phyloP scores from a whole-genome alignment of 2,888 invertebrate genomes.

The Creontiades dilutus region DNA sequence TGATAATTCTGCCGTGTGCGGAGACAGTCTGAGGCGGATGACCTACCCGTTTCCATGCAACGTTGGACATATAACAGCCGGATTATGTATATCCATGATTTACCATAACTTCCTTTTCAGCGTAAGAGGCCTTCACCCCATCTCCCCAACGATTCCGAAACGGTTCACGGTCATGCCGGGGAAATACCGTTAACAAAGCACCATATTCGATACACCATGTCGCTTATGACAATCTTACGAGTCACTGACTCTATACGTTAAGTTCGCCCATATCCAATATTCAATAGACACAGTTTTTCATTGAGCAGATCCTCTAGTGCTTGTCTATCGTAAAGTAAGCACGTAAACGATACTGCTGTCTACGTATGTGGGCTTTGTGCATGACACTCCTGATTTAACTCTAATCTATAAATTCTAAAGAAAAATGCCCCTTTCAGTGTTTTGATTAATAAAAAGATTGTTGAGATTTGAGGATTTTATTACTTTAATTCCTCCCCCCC shows the following conservation, averaged over 20 bases:
- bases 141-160: neutral
- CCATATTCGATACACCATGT: neutral
- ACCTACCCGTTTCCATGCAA: conserved; percentile 64
- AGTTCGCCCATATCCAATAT: too few species aligned
- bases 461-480: too few species aligned
- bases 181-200: neutral
- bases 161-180: conserved; percentile 25
- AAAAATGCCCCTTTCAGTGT: too few species aligned
- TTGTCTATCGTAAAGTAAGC: too few species aligned
- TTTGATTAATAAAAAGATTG: too few species aligned
- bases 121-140: neutral
- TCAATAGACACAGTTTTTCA: too few species aligned
- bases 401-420: too few species aligned
- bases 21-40: conserved; percentile 66
- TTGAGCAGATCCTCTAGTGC: too few species aligned
- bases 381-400: too few species aligned
- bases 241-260: neutral
- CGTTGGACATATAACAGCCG: conserved; percentile 39
- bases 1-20: conserved; percentile 69
- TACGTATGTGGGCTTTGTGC: too few species aligned
- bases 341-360: too few species aligned
- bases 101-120: conserved; percentile 68
- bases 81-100: conserved; percentile 57
- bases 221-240: neutral
- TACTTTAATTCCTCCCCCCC: too few species aligned